Base-by-base conservation (phyloP, 1,140 invertebrate genomes). In the Pogonus chalceus region DNA sequence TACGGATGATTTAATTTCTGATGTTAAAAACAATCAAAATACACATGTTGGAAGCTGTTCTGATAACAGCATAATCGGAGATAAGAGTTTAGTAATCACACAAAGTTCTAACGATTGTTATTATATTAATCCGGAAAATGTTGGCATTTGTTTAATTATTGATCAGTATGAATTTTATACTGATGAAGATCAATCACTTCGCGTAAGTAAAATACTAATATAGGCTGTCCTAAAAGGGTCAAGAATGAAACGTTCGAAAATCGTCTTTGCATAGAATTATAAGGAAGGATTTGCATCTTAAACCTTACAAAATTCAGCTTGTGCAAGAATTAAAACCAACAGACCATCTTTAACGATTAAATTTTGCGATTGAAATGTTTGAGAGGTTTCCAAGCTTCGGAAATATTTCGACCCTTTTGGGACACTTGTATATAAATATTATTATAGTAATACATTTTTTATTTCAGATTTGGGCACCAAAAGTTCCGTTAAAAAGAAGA, bases 131-230 rank as follows among this genome's bases (percentile, higher is more conserved):
- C 56, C 56, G 14, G 35, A 60, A 14, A 53, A 57, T 20, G 62
- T 62, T 10, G 65, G 65, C 2, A 18, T 65, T 16, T 56, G 60
- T 43, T 54, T 67, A n/a, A 67, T 67, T 46, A 65, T 67, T 46
- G 65, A 67, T 55, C 64, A 67, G 51, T 57, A 62, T 53, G 12
- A 53, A 4, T 65, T 67, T 56, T 62, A 67, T 56, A 59, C 51
- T n/a, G 65, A 65, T 52, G 35, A 49, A 9, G 52, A 59, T 37
- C n/a, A 43, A 21, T 10, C 56, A 26, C 61, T 48, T 47, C 35
- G 58, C 47, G 62, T 65, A 55, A 53, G 35, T n/a, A n/a, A n/a
- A n/a, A n/a, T n/a, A n/a, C n/a, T n/a, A n/a, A n/a, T n/a, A n/a
- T n/a, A n/a, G n/a, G n/a, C n/a, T n/a, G n/a, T n/a, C n/a, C n/a